Evolutionary conservation across 2,888 invertebrate species (phyloP).

Genomic region (Pyrocoelia pectoralis): DNA sequence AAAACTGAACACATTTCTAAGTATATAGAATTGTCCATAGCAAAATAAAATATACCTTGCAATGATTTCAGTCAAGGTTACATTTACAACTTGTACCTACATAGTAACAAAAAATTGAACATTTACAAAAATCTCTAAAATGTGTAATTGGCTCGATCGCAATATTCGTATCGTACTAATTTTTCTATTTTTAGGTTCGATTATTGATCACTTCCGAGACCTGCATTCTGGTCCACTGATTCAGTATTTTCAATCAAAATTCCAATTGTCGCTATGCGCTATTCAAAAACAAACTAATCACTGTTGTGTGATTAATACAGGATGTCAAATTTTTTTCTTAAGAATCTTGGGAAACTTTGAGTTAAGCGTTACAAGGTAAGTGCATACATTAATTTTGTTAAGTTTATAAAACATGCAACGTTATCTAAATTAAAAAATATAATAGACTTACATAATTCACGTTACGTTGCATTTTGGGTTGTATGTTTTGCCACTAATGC

Average conservation of each 20-base stretch:
- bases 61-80: no score
- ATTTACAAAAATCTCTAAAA: no score
- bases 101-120: no score
- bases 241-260: constrained; percentile 53
- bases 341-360: constrained; percentile 25
- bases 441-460: neutral
- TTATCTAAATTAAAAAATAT: constrained; percentile 22
- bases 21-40: no score
- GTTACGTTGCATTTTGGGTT: no score
- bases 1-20: no score
- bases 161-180: no score
- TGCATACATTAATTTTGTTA: no score
- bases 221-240: constrained; percentile 53
- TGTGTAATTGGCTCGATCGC: no score
- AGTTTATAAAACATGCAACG: constrained; percentile 16
- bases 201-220: constrained; percentile 53
- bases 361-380: neutral
- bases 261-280: constrained; percentile 47
- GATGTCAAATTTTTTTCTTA: constrained; percentile 51
- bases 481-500: no score
- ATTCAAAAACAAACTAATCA: constrained; percentile 43
- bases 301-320: constrained; percentile 47
- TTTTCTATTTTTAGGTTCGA: constrained; percentile 42
- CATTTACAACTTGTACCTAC: no score
- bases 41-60: no score